phyloP scores from a whole-genome alignment of 2,113 vertebrate species.

The Elaphurus davidianus region DNA sequence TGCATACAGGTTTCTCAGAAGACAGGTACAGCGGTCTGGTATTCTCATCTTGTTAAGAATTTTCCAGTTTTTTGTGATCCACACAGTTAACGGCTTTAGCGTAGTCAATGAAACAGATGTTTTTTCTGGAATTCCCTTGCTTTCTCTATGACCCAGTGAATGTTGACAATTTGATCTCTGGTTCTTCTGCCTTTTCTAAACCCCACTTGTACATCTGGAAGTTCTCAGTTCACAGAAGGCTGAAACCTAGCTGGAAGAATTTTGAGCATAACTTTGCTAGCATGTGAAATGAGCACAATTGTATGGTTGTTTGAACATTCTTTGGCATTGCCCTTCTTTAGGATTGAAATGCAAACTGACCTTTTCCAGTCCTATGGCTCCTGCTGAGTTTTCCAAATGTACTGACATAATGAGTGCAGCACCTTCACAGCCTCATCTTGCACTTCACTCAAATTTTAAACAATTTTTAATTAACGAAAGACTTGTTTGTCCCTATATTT shows the following conservation, averaged over 20 bases:
- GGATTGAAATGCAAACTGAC: not conserved
- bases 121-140: not conserved
- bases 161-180: not conserved
- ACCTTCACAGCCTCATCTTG: not conserved
- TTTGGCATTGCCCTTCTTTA: not conserved
- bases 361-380: not conserved
- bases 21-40: not conserved
- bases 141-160: not conserved
- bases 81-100: not conserved
- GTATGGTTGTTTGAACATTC: not conserved
- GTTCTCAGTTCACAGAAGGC: not conserved
- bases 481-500: not conserved
- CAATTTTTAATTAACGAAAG: not conserved
- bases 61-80: not conserved
- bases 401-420: not conserved
- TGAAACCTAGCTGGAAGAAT: not conserved
- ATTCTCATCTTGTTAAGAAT: not conserved
- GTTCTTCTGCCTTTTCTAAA: not conserved
- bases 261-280: not conserved
- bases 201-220: not conserved
- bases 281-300: not conserved
- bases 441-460: not conserved
- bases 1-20: not conserved
- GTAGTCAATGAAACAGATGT: not conserved
- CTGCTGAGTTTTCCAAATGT: not conserved